phyloP scores from a whole-genome alignment of 2,113 vertebrate species.

The Clarias batrachus region DNA sequence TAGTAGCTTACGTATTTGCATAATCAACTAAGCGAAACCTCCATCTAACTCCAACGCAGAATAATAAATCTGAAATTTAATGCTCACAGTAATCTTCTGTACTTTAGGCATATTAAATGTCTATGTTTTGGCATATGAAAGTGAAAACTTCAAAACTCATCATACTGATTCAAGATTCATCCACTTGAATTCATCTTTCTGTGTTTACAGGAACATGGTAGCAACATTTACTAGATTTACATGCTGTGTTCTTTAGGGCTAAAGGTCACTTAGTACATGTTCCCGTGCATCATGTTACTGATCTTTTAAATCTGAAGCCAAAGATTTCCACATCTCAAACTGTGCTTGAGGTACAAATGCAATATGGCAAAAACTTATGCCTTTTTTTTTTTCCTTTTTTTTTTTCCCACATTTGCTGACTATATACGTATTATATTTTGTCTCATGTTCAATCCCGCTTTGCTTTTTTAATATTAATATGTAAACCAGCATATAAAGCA shows the following conservation, averaged over 20 bases:
- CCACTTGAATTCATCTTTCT: not conserved
- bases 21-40: not conserved
- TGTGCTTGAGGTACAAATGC: not conserved
- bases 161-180: not conserved
- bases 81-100: no score
- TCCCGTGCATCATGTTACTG: slow-evolving; percentile 54
- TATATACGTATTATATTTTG: not conserved
- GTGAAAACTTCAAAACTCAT: not conserved
- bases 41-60: no score
- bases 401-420: not conserved
- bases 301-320: not conserved
- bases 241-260: slow-evolving; percentile 10
- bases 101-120: not conserved
- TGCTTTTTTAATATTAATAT: not conserved
- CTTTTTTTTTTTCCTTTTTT: not conserved
- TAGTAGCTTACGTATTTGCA: not conserved
- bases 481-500: not conserved
- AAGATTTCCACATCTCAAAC: not conserved
- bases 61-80: no score
- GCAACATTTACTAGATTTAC: slow-evolving; percentile 52
- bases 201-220: not conserved
- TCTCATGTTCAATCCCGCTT: not conserved
- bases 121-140: not conserved
- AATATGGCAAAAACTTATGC: not conserved
- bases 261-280: not conserved